Percentiles rank a stretch among this genome's conserved stretches.
These are phyloP conservation scores for Scrobipalpa costella DNA, from an alignment of 2,888 invertebrate species.

Conservation along the genomic window DNA sequence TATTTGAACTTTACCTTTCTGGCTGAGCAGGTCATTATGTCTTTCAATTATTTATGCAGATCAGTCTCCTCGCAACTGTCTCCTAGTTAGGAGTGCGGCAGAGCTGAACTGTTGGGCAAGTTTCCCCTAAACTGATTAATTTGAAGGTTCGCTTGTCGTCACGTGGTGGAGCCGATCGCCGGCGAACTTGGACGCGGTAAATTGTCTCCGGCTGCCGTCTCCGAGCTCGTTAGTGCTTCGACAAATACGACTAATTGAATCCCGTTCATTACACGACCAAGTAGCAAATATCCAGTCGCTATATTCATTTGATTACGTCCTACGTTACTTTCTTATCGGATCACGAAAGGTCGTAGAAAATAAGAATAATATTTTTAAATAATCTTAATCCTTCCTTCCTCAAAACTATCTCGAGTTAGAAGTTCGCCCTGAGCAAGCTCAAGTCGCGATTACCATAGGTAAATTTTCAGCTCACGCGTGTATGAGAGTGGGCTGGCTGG, in stretches of 20 bases:
- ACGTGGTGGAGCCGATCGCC: background rate
- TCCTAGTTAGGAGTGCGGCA: no score
- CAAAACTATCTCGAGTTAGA: no score
- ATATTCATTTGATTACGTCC: conserved; percentile 6
- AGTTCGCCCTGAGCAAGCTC: conserved; percentile 16
- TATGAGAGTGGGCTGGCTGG: background rate
- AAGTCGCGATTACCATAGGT: conserved; percentile 35
- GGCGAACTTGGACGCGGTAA: conserved; percentile 34
- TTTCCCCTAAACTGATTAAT: no score
- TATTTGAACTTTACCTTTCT: no score
- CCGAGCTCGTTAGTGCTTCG: conserved; percentile 43
- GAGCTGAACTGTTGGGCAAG: no score
- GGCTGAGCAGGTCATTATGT: no score
- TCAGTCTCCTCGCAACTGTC: no score
- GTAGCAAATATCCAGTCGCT: conserved; percentile 16
- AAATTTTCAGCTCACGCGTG: conserved; percentile 28
- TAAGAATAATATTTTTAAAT: no score
- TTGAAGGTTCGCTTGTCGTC: conserved; percentile 3
- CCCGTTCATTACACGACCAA: conserved; percentile 34
- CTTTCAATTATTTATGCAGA: no score
- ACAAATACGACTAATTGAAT: conserved; percentile 46
- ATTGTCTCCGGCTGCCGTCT: conserved; percentile 41
- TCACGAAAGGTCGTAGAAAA: background rate
- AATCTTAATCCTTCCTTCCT: no score
- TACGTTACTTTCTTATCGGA: background rate